A percentile compares a stretch with the other conserved stretches of the same genome.
phyloP scores from a whole-genome alignment of 2,888 invertebrate genomes.

The Limnephilus auricula region DNA sequence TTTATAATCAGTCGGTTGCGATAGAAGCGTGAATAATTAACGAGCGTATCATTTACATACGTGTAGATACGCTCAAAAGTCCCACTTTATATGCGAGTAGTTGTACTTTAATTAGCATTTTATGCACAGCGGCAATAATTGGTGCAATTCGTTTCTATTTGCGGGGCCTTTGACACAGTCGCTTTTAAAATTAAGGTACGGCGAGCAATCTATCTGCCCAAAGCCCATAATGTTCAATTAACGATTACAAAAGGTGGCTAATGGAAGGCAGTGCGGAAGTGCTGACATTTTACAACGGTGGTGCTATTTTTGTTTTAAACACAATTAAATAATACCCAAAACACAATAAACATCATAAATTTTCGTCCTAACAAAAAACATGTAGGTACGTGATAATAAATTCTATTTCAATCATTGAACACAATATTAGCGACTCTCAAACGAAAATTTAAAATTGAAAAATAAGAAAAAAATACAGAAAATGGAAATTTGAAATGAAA shows the following conservation, averaged over 20 bases:
- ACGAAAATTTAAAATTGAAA: too few species aligned
- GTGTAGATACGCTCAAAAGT: slow-evolving; percentile 8
- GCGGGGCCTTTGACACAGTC: neutral
- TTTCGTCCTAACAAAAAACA: neutral
- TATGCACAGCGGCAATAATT: slow-evolving; percentile 26
- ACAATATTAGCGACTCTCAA: too few species aligned
- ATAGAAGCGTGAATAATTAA: slow-evolving; percentile 45
- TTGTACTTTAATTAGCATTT: slow-evolving; percentile 32
- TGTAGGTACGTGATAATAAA: neutral
- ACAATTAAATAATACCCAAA: neutral
- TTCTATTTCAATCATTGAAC: neutral
- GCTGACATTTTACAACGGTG: too few species aligned
- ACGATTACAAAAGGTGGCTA: neutral
- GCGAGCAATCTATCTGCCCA: neutral
- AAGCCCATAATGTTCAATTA: neutral
- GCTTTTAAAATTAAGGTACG: neutral
- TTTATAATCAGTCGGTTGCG: slow-evolving; percentile 43
- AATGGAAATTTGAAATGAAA: too few species aligned
- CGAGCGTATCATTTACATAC: slow-evolving; percentile 39
- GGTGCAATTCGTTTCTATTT: slow-evolving; percentile 18
- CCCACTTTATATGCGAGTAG: neutral
- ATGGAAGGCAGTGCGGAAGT: neutral
- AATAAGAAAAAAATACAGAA: too few species aligned
- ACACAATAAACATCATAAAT: neutral
- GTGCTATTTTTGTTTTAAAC: neutral